Evolutionary conservation across 2,113 vertebrate species (phyloP).

Genomic region (Pachycephala philippinensis): DNA sequence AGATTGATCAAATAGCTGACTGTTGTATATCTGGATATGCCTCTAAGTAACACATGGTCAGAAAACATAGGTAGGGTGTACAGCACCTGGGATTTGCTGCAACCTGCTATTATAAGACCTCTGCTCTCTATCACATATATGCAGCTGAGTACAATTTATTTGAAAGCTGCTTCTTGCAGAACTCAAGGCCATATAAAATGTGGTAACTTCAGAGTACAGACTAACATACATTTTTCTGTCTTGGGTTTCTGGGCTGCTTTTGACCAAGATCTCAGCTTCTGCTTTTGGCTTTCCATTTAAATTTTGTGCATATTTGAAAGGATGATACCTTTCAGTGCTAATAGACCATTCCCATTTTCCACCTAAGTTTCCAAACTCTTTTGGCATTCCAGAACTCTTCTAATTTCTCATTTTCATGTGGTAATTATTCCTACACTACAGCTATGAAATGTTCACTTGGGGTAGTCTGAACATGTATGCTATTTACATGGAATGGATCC

Average conservation of each 20-base stretch:
- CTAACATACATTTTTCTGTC: not conserved
- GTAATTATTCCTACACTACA: not conserved
- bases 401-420: not conserved
- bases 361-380: not conserved
- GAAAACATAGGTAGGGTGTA: not conserved
- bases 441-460: not conserved
- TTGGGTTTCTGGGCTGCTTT: not conserved
- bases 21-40: not conserved
- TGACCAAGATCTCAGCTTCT: not conserved
- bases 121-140: not conserved
- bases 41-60: not conserved
- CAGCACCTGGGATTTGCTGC: not conserved
- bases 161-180: not conserved
- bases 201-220: not conserved
- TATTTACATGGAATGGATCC: not conserved
- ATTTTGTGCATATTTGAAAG: not conserved
- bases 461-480: accelerated
- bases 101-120: not conserved
- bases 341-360: not conserved
- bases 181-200: not conserved
- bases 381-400: not conserved
- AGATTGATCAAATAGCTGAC: not conserved
- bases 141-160: not conserved
- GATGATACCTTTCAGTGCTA: not conserved
- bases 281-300: not conserved